phyloP scores from a whole-genome alignment of 53 echinoderm and acorn worm species.

The Arbacia lixula region DNA sequence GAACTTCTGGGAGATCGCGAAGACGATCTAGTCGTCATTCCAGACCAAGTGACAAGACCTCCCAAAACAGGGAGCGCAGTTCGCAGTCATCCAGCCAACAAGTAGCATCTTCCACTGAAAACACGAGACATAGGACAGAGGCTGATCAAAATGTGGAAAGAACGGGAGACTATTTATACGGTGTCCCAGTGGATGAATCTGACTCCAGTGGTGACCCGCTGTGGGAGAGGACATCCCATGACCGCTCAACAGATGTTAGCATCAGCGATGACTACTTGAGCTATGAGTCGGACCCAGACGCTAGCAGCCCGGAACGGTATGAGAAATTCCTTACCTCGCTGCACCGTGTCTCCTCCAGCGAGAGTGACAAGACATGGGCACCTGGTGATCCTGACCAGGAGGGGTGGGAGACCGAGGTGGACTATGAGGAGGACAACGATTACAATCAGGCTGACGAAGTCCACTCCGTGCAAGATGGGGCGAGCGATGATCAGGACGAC shows the following conservation, averaged over 20 bases:
- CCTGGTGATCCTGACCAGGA: constrained; percentile 1
- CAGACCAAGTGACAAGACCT: background rate
- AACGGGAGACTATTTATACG: constrained; percentile 30
- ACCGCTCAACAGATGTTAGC: constrained; percentile 10
- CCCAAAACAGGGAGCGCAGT: background rate
- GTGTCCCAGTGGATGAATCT: constrained; percentile 27
- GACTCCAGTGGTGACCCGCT: constrained; percentile 36
- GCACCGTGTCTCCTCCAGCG: constrained; percentile 8
- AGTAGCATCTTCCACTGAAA: background rate
- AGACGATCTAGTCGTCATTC: background rate
- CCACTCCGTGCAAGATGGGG: background rate
- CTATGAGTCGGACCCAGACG: background rate
- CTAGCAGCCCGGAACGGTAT: constrained; percentile 17
- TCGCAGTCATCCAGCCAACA: background rate
- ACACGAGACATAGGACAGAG: background rate
- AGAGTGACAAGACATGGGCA: constrained; percentile 44
- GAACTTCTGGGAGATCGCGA: background rate
- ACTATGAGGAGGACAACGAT: background rate
- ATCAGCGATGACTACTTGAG: constrained; percentile 5
- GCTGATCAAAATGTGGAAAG: no score
- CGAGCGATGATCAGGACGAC: constrained; percentile 15
- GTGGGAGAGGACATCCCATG: constrained; percentile 25
- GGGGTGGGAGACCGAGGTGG: background rate
- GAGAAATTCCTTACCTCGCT: constrained; percentile 24
- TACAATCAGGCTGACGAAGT: background rate